Percentiles rank a stretch among this genome's conserved stretches.
phyloP scores from a whole-genome alignment of 2,113 vertebrate species.

The Bufo gargarizans region DNA sequence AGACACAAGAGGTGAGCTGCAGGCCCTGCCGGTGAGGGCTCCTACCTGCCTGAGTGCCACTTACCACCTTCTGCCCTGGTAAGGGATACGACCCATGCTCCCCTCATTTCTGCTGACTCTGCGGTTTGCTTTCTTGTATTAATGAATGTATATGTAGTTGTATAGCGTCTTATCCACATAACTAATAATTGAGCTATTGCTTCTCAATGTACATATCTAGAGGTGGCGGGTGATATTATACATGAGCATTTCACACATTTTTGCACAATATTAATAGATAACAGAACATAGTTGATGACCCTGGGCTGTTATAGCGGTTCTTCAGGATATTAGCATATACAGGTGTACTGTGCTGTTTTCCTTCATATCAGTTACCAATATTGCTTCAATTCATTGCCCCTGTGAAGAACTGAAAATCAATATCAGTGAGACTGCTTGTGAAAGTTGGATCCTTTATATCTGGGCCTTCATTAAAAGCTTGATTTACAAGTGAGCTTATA shows the following conservation, averaged over 20 bases:
- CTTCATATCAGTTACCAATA: not conserved
- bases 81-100: conserved; percentile 4
- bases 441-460: not conserved
- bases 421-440: conserved; percentile 2
- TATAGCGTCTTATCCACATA: not conserved
- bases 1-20: conserved; percentile 11
- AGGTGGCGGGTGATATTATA: not conserved
- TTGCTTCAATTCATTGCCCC: conserved; percentile 26
- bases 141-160: not conserved
- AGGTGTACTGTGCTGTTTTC: not conserved
- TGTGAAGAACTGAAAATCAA: conserved; percentile 19
- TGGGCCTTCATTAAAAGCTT: not conserved
- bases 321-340: no score
- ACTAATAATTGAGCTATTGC: not conserved
- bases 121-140: not conserved
- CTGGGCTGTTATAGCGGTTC: no score
- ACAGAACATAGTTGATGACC: not conserved
- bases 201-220: not conserved
- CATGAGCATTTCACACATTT: not conserved
- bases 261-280: not conserved
- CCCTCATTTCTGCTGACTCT: not conserved
- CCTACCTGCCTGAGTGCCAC: not conserved
- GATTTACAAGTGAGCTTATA: conserved; percentile 13
- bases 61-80: not conserved
- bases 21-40: not conserved